Percentiles rank a stretch among this genome's conserved stretches.
phyloP scores from a whole-genome alignment of 2,797 vertebrate genomes.

The Cyclopterus lumpus region DNA sequence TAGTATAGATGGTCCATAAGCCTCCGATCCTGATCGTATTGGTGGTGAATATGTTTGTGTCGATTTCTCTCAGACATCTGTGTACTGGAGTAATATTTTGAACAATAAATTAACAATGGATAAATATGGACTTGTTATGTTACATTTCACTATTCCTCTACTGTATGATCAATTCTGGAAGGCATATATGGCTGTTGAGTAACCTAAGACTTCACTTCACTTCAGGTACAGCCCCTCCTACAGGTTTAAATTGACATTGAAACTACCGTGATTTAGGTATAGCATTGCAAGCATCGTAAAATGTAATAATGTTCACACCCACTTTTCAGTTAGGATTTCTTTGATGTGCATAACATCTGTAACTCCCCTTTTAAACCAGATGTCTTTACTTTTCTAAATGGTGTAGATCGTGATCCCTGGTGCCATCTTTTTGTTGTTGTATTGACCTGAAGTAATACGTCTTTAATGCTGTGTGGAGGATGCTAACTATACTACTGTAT shows the following conservation, averaged over 20 bases:
- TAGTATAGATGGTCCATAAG: background rate
- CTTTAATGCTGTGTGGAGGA: background rate
- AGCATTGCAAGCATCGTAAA: slow-evolving; percentile 12
- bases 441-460: background rate
- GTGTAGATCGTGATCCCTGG: slow-evolving; percentile 2
- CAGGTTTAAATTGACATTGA: slow-evolving; percentile 4
- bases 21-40: background rate
- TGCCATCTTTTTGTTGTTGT: background rate
- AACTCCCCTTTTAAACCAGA: slow-evolving; percentile 14
- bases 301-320: slow-evolving; percentile 6
- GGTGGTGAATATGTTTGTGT: background rate
- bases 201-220: background rate
- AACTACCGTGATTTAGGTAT: slow-evolving; percentile 17
- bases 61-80: background rate
- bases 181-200: background rate
- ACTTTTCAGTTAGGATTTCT: slow-evolving; percentile 8
- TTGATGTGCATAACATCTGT: slow-evolving; percentile 13
- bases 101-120: background rate
- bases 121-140: slow-evolving; percentile 5
- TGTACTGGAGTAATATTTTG: background rate
- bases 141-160: background rate
- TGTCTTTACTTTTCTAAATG: background rate
- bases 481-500: slow-evolving; percentile 10
- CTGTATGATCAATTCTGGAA: background rate
- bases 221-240: slow-evolving; percentile 10